phyloP scores from a whole-genome alignment of 2,888 invertebrate genomes.

The Acheta domesticus region DNA sequence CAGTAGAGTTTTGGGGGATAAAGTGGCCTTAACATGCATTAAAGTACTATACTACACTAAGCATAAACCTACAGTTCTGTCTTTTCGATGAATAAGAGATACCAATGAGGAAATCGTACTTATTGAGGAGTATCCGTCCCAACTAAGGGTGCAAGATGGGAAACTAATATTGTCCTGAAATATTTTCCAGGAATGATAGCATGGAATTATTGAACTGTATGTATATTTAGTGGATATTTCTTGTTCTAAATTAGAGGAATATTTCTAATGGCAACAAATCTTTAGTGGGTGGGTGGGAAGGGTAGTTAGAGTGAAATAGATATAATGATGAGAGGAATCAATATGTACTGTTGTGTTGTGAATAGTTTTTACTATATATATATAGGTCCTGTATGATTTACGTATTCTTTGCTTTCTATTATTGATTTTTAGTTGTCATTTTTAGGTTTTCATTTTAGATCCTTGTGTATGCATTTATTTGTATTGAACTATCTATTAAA shows the following conservation, averaged over 20 bases:
- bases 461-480: slow-evolving; percentile 35
- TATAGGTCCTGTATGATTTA: neutral
- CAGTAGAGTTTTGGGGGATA: slow-evolving; percentile 7
- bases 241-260: slow-evolving; percentile 21
- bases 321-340: slow-evolving; percentile 2
- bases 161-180: neutral
- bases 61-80: neutral
- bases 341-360: slow-evolving; percentile 20
- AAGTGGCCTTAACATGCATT: slow-evolving; percentile 32
- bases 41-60: slow-evolving; percentile 19
- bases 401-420: neutral
- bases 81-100: neutral
- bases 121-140: slow-evolving; percentile 7
- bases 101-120: neutral
- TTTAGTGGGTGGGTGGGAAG: slow-evolving; percentile 11
- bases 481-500: slow-evolving; percentile 29
- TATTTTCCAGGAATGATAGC: neutral
- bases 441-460: slow-evolving; percentile 27
- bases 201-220: slow-evolving; percentile 4
- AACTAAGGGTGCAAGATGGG: slow-evolving; percentile 8
- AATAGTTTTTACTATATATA: slow-evolving; percentile 21
- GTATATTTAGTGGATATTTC: neutral
- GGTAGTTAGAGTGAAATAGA: slow-evolving; percentile 3
- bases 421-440: neutral
- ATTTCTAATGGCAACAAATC: neutral